Evolutionary conservation across 2,113 vertebrate species (phyloP).

Genomic region (Syrmaticus mikado): DNA sequence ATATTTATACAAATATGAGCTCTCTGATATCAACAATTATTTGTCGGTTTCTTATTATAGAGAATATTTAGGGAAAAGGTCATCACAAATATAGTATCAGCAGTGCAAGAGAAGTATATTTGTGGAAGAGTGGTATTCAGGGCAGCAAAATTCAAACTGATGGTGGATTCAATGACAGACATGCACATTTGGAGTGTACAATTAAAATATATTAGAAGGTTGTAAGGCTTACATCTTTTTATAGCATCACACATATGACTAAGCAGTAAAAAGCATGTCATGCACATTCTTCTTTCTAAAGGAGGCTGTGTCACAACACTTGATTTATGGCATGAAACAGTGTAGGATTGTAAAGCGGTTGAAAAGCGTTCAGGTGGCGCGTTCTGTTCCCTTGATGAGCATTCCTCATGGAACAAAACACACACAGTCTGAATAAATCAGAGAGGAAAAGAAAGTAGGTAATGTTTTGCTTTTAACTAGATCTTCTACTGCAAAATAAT

Average conservation of each 20-base stretch:
- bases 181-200: neutral
- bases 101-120: neutral
- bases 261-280: neutral
- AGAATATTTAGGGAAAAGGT: neutral
- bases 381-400: neutral
- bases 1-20: neutral
- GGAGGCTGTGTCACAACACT: neutral
- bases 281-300: neutral
- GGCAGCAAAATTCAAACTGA: neutral
- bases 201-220: slow-evolving; percentile 38
- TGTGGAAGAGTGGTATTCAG: neutral
- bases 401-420: neutral
- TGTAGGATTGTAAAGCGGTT: neutral
- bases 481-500: neutral
- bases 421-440: neutral
- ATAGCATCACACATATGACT: slow-evolving; percentile 24
- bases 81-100: neutral
- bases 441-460: neutral
- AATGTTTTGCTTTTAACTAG: neutral
- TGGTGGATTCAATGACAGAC: neutral
- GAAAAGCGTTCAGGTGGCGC: neutral
- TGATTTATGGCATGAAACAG: neutral
- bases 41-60: neutral
- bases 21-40: neutral
- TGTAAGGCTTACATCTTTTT: slow-evolving; percentile 39